Evolutionary conservation across 2,113 vertebrate species (phyloP), one percentile per base, ranked within the genome.

Genomic region (Percina caprodes): DNA sequence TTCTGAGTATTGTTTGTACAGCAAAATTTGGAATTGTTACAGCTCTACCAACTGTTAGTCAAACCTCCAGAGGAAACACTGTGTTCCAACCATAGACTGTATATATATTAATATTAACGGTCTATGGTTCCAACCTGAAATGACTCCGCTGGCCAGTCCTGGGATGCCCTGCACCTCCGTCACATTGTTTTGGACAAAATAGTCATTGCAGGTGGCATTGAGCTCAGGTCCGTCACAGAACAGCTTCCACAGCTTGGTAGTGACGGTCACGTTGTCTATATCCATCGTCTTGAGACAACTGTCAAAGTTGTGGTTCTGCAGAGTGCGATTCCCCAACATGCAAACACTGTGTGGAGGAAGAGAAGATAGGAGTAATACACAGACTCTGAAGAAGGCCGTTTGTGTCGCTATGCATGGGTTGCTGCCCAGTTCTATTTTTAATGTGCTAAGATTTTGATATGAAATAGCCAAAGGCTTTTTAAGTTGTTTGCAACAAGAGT

Each of bases 321-420:
- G 80, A 0, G 96, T 97, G n/a, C 98, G 97, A 91, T 99, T 99
- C 77, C 98, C 98, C 72, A 99, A 91, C 56, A 99, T 94, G 86
- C 98, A 99, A 62, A 99, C 94, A 39, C 98, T 99, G 80, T 15
- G 35, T 7, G 48, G 35, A 76, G 62, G 13, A 72, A 42, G 49
- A 80, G 30, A 71, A 21, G 51, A 60, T 0, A 6, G 55, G 3
- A 59, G 24, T 5, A 42, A 42, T 11, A 42, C 39, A 42, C 39
- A 42, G 2, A 42, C 9, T 42, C 10, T 42, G 39, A 42, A 11
- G 39, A 42, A 42, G 39, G 2, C 9, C 6, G 39, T 42, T 42
- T 42, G 39, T 42, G 39, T 42, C 39, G 39, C 39, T 42, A 42
- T 42, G 39, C 39, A 42, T 42, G 39, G 39, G 39, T 2, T 11